Evolutionary conservation across 2,113 vertebrate genomes (phyloP).

Genomic region (Nymphicus hollandicus): DNA sequence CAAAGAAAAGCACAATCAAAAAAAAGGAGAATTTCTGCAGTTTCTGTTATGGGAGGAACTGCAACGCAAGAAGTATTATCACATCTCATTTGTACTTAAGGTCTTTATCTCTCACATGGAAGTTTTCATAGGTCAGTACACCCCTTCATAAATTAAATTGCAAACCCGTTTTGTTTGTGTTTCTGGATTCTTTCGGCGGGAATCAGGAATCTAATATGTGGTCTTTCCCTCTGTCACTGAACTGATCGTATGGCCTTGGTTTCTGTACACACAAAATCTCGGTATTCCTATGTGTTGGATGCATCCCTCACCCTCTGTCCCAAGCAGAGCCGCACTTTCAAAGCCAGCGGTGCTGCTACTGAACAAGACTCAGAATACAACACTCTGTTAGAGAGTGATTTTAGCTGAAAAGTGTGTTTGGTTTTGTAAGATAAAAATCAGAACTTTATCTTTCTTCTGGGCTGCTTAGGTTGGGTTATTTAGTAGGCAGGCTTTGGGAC

Average conservation of each 20-base stretch:
- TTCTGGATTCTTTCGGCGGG: not conserved
- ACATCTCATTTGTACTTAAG: accelerated
- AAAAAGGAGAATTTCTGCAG: not conserved
- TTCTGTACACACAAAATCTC: not conserved
- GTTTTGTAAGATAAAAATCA: not conserved
- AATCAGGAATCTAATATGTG: not conserved
- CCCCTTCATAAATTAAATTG: not conserved
- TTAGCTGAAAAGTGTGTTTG: not conserved
- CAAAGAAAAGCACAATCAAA: not conserved
- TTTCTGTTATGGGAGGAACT: not conserved
- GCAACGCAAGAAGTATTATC: not conserved
- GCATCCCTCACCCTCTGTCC: not conserved
- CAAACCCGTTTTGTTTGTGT: not conserved
- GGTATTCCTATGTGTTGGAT: accelerated
- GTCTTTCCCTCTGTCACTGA: not conserved
- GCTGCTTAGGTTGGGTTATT: not conserved
- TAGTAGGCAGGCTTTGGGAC: not conserved
- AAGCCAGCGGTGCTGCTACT: not conserved
- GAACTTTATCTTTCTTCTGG: not conserved
- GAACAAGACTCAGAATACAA: not conserved
- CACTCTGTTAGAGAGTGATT: not conserved
- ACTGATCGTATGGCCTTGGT: accelerated
- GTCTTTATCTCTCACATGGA: not conserved
- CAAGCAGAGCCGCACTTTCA: not conserved
- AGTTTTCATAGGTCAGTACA: not conserved